A percentile compares a stretch with the other conserved stretches of the same genome.
Conservation (phyloP, 2,113 vertebrate genomes). For the Chloebia gouldiae region DNA sequence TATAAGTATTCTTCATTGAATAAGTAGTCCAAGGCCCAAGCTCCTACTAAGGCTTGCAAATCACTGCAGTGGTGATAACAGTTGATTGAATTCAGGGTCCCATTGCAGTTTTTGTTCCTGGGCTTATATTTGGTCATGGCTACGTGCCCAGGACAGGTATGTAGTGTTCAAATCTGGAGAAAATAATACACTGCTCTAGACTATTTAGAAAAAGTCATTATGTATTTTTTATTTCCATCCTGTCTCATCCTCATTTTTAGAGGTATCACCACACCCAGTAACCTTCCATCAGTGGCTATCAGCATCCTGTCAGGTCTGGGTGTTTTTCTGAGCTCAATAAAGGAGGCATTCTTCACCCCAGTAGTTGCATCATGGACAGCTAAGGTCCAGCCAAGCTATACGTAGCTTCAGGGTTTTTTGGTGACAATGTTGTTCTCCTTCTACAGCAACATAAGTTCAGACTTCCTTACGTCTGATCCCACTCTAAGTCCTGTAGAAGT, state of each 20-base stretch:
- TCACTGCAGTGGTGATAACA: not conserved
- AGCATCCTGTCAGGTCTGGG: not conserved
- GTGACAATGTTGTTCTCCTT: too few species aligned
- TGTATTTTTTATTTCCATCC: not conserved
- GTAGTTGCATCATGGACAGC: not conserved
- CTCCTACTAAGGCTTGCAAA: not conserved
- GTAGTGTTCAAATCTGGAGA: not conserved
- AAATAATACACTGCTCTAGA: not conserved
- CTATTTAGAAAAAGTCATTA: not conserved
- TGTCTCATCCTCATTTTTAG: not conserved
- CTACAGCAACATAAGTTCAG: not conserved
- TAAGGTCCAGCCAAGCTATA: not conserved
- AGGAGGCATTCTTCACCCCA: not conserved
- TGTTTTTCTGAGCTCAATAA: not conserved
- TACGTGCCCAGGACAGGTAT: not conserved
- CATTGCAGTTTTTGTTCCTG: not conserved
- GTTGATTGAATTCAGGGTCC: not conserved
- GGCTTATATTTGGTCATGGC: not conserved
- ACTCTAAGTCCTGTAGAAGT: not conserved
- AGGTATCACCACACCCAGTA: accelerated
- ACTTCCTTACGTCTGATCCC: not conserved
- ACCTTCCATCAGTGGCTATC: not conserved
- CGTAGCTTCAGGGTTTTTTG: accelerated
- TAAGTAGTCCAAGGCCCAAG: not conserved
- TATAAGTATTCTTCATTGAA: not conserved